Conservation (phyloP, 2,888 invertebrate species). For the Copidosoma aretas region DNA sequence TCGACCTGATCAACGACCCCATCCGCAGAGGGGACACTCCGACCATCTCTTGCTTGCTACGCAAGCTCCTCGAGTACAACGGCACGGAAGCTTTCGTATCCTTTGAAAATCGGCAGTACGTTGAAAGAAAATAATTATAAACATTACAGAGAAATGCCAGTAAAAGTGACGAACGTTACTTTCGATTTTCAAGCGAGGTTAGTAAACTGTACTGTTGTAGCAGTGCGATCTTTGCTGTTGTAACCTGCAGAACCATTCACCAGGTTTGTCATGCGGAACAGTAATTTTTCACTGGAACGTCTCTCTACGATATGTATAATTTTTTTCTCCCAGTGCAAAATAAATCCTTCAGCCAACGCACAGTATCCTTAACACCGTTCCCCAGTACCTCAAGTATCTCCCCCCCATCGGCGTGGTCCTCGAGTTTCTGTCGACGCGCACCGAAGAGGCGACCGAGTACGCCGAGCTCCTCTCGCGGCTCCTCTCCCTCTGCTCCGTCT, state of each 20-base stretch:
- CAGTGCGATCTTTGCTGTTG: too few relatives aligned
- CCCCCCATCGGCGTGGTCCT: constrained; percentile 54
- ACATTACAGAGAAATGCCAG: too few relatives aligned
- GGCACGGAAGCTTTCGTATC: constrained; percentile 52
- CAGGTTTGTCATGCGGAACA: too few relatives aligned
- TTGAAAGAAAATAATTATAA: too few relatives aligned
- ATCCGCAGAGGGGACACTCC: constrained; percentile 31
- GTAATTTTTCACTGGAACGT: too few relatives aligned
- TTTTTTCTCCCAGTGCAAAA: too few relatives aligned
- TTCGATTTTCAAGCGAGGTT: not conserved
- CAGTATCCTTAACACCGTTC: not conserved
- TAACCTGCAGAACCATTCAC: not conserved
- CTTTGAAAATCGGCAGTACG: constrained; percentile 42
- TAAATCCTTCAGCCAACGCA: too few relatives aligned
- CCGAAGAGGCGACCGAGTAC: constrained; percentile 46
- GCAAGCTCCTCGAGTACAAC: constrained; percentile 44
- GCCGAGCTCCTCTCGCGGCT: constrained; percentile 50
- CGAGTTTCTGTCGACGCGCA: constrained; percentile 52
- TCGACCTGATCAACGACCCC: constrained; percentile 48
- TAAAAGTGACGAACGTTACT: too few relatives aligned
- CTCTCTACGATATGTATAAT: too few relatives aligned
- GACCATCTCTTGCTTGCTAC: constrained; percentile 41
- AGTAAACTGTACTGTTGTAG: not conserved
- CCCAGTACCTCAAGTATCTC: constrained; percentile 58
- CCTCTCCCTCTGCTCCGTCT: constrained; percentile 52